phyloP scores from a whole-genome alignment of 2,113 vertebrate genomes.

The Sturnus vulgaris region DNA sequence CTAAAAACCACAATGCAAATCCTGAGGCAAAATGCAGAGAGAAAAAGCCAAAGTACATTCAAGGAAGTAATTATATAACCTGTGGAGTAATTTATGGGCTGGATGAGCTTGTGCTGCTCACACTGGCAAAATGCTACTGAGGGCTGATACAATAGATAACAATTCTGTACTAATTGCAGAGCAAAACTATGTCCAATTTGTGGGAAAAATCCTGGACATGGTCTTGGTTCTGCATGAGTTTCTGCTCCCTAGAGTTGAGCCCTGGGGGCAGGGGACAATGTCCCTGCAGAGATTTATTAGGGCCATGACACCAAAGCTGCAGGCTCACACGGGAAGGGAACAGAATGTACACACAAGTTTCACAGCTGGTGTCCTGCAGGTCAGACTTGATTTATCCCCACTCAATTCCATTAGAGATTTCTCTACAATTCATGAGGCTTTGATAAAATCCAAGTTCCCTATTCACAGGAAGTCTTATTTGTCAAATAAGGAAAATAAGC shows the following conservation, averaged over 20 bases:
- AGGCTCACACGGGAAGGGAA: not conserved
- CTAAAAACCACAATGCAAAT: not conserved
- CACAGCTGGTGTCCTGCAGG: not conserved
- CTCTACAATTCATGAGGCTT: not conserved
- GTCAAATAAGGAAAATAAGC: not conserved
- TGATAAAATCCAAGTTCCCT: not conserved
- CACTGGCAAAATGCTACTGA: not conserved
- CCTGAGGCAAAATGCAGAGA: not conserved
- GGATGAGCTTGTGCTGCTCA: not conserved
- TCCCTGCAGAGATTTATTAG: not conserved
- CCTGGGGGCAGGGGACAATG: not conserved
- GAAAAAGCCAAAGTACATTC: not conserved
- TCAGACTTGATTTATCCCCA: not conserved
- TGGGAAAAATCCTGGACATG: not conserved
- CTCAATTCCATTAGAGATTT: not conserved
- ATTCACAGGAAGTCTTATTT: not conserved
- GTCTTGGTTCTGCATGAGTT: not conserved
- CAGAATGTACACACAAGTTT: not conserved
- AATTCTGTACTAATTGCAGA: not conserved
- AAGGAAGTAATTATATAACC: not conserved
- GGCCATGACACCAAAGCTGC: not conserved
- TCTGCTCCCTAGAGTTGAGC: not conserved
- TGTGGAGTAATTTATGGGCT: not conserved
- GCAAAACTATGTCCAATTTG: not conserved
- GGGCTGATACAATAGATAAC: not conserved